Conservation (phyloP, 2,113 vertebrate genomes). For the Glaucomys volans region DNA sequence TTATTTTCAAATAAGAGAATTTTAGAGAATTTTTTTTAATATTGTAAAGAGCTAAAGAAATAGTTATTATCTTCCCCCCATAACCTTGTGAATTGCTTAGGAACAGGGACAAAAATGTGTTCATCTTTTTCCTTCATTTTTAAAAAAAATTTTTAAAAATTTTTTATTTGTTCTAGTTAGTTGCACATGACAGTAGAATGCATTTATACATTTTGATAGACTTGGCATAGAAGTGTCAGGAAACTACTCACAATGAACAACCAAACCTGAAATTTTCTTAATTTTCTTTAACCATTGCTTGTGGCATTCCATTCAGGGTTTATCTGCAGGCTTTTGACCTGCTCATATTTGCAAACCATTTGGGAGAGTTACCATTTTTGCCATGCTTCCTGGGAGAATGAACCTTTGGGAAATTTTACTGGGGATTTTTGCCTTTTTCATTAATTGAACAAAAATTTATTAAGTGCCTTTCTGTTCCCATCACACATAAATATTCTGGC, state of each 20-base stretch:
- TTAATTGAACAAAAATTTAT: not conserved
- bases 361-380: not conserved
- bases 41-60: slow-evolving; percentile 23
- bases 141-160: too few species aligned
- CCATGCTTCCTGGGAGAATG: not conserved
- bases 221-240: not conserved
- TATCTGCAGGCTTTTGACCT: not conserved
- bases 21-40: not conserved
- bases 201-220: too few species aligned
- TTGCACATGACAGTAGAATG: too few species aligned
- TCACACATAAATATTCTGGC: not conserved
- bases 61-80: not conserved
- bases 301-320: not conserved
- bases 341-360: not conserved
- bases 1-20: not conserved
- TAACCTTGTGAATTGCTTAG: slow-evolving; percentile 49
- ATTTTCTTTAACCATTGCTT: not conserved
- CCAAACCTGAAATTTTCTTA: not conserved
- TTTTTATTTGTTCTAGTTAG: too few species aligned
- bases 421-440: not conserved
- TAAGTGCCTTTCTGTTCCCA: not conserved
- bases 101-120: not conserved
- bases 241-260: not conserved
- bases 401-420: not conserved
- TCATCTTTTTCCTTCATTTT: not conserved